These are phyloP conservation scores for Sarcophaga caerulescens DNA, from an alignment of 2,888 invertebrate genomes.

Conservation along the genomic window DNA sequence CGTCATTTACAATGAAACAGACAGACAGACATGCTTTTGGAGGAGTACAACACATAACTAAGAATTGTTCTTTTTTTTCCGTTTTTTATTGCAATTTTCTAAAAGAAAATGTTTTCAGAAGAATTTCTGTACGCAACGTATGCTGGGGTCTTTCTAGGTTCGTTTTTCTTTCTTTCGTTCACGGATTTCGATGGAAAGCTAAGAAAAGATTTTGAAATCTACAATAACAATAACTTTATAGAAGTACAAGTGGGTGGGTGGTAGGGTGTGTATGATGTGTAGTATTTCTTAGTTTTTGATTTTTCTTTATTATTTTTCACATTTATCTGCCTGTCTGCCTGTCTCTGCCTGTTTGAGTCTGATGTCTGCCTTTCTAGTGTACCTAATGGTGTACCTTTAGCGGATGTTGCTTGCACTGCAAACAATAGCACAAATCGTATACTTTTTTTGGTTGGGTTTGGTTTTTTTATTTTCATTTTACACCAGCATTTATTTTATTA, in stretches of 20 bases:
- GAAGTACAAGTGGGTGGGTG: constrained; percentile 48
- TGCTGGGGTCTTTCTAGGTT: too few relatives aligned
- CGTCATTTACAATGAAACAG: background rate
- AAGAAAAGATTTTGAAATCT: too few relatives aligned
- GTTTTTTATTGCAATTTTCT: too few relatives aligned
- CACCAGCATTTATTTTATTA: background rate
- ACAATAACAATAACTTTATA: background rate
- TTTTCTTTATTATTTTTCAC: constrained; percentile 25
- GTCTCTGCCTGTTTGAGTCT: background rate
- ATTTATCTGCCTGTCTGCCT: background rate
- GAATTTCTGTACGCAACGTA: too few relatives aligned
- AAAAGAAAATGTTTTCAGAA: constrained; percentile 47
- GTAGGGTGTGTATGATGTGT: constrained; percentile 46
- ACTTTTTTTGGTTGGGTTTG: background rate
- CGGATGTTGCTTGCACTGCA: constrained; percentile 51
- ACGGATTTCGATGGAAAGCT: too few relatives aligned
- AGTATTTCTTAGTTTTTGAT: constrained; percentile 8
- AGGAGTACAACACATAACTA: constrained; percentile 17
- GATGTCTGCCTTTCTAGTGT: background rate
- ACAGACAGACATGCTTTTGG: constrained; percentile 27
- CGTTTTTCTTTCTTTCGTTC: too few relatives aligned
- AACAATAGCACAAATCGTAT: constrained; percentile 47
- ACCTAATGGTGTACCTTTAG: constrained; percentile 47
- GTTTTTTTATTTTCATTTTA: constrained; percentile 7
- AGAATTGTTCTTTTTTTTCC: background rate